These are phyloP conservation scores for Macroramphosus scolopax DNA, from an alignment of 2,797 vertebrate genomes.

Conservation along the genomic window DNA sequence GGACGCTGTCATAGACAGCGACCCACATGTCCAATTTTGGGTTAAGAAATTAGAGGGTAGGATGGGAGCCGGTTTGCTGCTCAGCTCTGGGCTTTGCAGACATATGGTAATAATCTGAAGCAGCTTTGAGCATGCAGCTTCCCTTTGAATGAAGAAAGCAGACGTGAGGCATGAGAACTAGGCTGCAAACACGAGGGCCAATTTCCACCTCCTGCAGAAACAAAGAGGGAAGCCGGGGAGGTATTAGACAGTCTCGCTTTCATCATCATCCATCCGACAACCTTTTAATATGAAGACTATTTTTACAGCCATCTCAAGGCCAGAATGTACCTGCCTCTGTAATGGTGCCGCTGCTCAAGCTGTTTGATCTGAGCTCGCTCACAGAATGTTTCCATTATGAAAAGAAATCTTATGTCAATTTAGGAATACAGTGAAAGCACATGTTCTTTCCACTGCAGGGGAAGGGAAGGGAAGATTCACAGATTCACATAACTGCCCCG, in stretches of 20 bases:
- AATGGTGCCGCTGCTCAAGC: neutral
- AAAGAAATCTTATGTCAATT: constrained; percentile 3
- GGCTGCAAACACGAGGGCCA: constrained; percentile 52
- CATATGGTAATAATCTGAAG: constrained; percentile 83
- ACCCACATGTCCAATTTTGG: constrained; percentile 84
- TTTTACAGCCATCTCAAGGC: constrained; percentile 8
- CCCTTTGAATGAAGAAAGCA: constrained; percentile 75
- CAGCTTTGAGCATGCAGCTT: constrained; percentile 75
- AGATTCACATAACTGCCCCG: no score
- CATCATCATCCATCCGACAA: constrained; percentile 44
- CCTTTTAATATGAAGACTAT: constrained; percentile 22
- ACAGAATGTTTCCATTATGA: constrained; percentile 7
- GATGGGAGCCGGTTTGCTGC: constrained; percentile 70
- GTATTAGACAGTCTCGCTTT: constrained; percentile 36
- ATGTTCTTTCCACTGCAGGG: constrained; percentile 4
- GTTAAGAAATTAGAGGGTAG: constrained; percentile 85
- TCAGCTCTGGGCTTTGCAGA: constrained; percentile 72
- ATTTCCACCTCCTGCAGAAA: constrained; percentile 68
- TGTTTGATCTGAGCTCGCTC: constrained; percentile 16
- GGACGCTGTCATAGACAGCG: constrained; percentile 70
- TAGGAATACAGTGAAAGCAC: constrained; percentile 15
- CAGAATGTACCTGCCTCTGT: constrained; percentile 18
- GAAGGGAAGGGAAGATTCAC: neutral
- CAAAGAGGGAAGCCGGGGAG: constrained; percentile 43
- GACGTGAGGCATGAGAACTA: constrained; percentile 67